Base-by-base conservation (phyloP, 2,797 vertebrate species). In the Zalophus californianus region DNA sequence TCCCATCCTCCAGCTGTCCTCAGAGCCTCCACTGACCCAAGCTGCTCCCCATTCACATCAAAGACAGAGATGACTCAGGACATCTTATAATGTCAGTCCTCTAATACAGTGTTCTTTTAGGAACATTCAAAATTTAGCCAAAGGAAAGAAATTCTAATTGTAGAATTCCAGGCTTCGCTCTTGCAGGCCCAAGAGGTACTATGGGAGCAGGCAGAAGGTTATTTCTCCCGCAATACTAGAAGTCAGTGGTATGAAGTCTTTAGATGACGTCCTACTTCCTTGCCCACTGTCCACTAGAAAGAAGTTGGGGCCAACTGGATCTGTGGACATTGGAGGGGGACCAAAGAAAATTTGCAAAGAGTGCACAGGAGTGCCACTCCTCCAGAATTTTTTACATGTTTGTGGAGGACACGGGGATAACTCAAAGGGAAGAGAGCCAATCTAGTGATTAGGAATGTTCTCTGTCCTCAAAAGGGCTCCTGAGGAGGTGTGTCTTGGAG, bases 341-440 rank as follows among this genome's bases (percentile, higher is more conserved):
- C 6, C 29, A 48, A 60, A 88, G 56, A 85, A 86, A 91, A 83
- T 58, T 10, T 68, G 56, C 38, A 4, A 83, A 87, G 48, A 96
- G 41, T 0, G 5, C 80, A 38, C 38, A 89, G 58, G 79, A 84
- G 70, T 29, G 56, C 77, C 78, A 70, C 21, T 78, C 72, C 73
- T 92, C 79, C 73, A 54, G 80, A 90, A 96, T 90, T 75, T 89
- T 96, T 86, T 70, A 78, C 62, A 23, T 94, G 50, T 58, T 94
- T 98, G n/a, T 48, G 29, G 82, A 68, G n/a, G n/a, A 27, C 66
- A 79, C 1, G 3, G 18, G 35, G 56, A 85, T 80, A 85, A 79
- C n/a, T 88, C 72, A 38, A 85, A 83, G 52, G 3, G 41, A 91
- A 90, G 14, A 93, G 38, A 68, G 29, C 62, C 18, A 92, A 75